Conservation (phyloP, 2,113 vertebrate species). For the Trochalopteron elliotii region DNA sequence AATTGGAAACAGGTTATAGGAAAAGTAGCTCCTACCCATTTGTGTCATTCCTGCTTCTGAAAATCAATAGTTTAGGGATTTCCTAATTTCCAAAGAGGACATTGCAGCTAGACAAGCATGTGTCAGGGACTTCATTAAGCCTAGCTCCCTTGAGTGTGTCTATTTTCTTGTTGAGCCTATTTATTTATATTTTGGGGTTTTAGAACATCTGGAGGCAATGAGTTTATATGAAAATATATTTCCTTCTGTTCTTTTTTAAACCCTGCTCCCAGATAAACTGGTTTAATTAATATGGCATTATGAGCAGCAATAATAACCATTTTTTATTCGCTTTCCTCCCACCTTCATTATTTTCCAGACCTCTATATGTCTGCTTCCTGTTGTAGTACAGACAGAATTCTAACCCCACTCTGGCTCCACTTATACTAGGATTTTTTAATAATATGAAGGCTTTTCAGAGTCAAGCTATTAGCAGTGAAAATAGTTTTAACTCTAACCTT, state of each 20-base stretch:
- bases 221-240: neutral
- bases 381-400: neutral
- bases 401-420: neutral
- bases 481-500: neutral
- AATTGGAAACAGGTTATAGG: neutral
- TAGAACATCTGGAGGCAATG: neutral
- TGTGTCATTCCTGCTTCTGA: neutral
- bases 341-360: conserved; percentile 24
- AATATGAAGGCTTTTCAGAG: neutral
- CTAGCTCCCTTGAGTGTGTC: neutral
- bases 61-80: neutral
- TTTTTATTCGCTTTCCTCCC: neutral
- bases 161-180: neutral
- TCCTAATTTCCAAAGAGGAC: neutral
- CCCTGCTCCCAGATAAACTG: neutral
- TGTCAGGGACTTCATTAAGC: neutral
- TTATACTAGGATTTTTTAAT: neutral
- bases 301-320: neutral
- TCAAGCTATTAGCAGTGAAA: conserved; percentile 15
- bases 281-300: neutral
- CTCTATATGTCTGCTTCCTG: neutral
- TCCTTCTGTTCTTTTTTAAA: conserved; percentile 8
- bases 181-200: neutral
- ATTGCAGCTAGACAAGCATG: neutral
- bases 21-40: neutral